phyloP scores from a whole-genome alignment of 2,888 invertebrate genomes.

The Monopis laevigella region DNA sequence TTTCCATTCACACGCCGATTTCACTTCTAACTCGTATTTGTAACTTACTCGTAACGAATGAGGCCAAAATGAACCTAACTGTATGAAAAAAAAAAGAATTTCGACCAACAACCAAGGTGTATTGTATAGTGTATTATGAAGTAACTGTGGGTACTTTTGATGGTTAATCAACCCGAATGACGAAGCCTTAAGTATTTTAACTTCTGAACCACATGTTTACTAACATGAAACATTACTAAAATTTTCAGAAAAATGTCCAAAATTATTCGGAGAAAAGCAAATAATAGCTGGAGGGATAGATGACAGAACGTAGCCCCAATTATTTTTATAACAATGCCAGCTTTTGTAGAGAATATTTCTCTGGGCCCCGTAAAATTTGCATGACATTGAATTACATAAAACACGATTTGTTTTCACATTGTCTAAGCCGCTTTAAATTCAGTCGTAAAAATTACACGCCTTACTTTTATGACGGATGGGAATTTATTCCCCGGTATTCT shows the following conservation, averaged over 20 bases:
- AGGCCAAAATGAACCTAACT: too few species aligned
- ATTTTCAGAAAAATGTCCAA: conserved; percentile 7
- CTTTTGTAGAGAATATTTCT: conserved; percentile 31
- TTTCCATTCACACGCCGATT: too few species aligned
- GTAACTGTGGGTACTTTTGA: neutral
- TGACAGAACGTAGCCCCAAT: conserved; percentile 43
- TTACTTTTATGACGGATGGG: neutral
- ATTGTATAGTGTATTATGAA: neutral
- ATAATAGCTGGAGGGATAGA: conserved; percentile 35
- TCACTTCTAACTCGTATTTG: too few species aligned
- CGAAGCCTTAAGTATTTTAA: neutral
- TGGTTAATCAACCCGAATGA: neutral
- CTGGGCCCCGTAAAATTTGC: conserved; percentile 41
- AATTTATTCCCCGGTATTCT: too few species aligned
- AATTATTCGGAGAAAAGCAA: conserved; percentile 20
- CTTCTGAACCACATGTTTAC: neutral
- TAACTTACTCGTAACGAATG: too few species aligned
- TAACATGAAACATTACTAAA: conserved; percentile 6
- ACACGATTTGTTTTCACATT: conserved; percentile 38
- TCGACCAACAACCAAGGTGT: neutral
- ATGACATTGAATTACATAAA: conserved; percentile 45
- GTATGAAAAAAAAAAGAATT: too few species aligned
- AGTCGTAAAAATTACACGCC: conserved; percentile 2
- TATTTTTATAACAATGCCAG: conserved; percentile 54
- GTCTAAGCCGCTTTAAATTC: conserved; percentile 12